Conservation (phyloP, 2,797 vertebrate genomes). For the Gobionotothen gibberifrons region DNA sequence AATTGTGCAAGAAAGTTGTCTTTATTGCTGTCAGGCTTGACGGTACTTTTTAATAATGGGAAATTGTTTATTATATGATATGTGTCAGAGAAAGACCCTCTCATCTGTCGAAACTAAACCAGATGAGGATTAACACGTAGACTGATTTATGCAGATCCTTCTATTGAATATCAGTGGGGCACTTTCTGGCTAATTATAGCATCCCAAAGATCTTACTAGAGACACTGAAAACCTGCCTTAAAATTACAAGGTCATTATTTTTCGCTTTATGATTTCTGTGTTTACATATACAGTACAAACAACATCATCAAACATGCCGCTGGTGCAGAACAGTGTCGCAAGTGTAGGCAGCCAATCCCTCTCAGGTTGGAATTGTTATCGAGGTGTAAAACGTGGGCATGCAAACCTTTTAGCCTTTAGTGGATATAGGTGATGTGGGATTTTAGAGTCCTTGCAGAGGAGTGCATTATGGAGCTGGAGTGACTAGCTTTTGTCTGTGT, state of each 20-base stretch:
- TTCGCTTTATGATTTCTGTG: slow-evolving; percentile 23
- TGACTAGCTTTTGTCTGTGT: slow-evolving; percentile 78
- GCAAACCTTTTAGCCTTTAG: slow-evolving; percentile 78
- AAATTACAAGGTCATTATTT: slow-evolving; percentile 39
- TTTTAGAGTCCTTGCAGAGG: slow-evolving; percentile 75
- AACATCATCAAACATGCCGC: slow-evolving; percentile 43
- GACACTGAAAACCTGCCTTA: slow-evolving; percentile 42
- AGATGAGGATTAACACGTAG: slow-evolving; percentile 74
- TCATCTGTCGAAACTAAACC: slow-evolving; percentile 66
- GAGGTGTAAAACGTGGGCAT: slow-evolving; percentile 73
- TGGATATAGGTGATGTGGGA: slow-evolving; percentile 78
- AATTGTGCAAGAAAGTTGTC: background rate
- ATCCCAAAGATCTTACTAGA: slow-evolving; percentile 47
- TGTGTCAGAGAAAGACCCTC: slow-evolving; percentile 60
- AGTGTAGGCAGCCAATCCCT: slow-evolving; percentile 66
- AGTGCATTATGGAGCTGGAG: slow-evolving; percentile 73
- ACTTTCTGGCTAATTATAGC: slow-evolving; percentile 74
- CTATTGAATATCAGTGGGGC: slow-evolving; percentile 71
- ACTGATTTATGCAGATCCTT: slow-evolving; percentile 77
- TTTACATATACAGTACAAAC: slow-evolving; percentile 40
- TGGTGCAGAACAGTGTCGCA: slow-evolving; percentile 17
- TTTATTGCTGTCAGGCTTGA: slow-evolving; percentile 26
- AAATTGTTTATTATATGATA: slow-evolving; percentile 59
- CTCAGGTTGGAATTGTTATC: slow-evolving; percentile 62
- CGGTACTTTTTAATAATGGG: slow-evolving; percentile 52